These are phyloP conservation scores for Oryzias melastigma DNA, from an alignment of 2,113 vertebrate species.

Conservation along the genomic window DNA sequence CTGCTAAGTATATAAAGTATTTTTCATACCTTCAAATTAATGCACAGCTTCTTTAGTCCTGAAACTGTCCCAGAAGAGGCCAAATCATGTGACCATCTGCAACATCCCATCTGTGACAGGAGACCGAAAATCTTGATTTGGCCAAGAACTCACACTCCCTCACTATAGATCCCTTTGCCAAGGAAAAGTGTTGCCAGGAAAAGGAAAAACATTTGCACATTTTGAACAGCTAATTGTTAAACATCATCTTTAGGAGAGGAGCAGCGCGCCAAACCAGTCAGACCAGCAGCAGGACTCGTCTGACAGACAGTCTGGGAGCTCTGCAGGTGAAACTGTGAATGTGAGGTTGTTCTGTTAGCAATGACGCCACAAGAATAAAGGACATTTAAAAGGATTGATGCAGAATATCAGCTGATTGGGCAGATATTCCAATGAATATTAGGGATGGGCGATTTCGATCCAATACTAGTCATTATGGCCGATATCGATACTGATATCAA, in stretches of 20 bases:
- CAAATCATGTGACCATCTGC: conserved; percentile 70
- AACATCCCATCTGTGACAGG: conserved; percentile 73
- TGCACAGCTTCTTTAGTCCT: conserved; percentile 34
- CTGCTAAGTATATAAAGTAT: neutral
- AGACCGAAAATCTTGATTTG: conserved; percentile 70
- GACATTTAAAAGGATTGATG: too few relatives aligned
- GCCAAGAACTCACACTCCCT: conserved; percentile 58
- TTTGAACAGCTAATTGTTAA: conserved; percentile 70
- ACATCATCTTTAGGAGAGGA: conserved; percentile 64
- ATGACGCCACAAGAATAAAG: too few relatives aligned
- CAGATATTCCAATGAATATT: too few relatives aligned
- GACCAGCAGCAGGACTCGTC: conserved; percentile 39
- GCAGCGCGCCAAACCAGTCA: conserved; percentile 40
- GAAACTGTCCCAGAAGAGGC: conserved; percentile 63
- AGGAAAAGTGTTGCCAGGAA: conserved; percentile 53
- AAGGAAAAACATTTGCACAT: conserved; percentile 55
- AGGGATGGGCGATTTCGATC: too few relatives aligned
- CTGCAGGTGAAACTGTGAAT: neutral
- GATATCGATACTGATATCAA: too few relatives aligned
- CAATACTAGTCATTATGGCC: too few relatives aligned
- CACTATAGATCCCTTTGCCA: conserved; percentile 60
- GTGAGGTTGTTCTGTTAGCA: too few relatives aligned
- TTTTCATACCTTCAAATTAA: conserved; percentile 38
- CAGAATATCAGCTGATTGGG: too few relatives aligned
- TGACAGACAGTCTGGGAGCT: conserved; percentile 12